Evolutionary conservation across 2,888 invertebrate species (phyloP).

Genomic region (Meloe dianella): DNA sequence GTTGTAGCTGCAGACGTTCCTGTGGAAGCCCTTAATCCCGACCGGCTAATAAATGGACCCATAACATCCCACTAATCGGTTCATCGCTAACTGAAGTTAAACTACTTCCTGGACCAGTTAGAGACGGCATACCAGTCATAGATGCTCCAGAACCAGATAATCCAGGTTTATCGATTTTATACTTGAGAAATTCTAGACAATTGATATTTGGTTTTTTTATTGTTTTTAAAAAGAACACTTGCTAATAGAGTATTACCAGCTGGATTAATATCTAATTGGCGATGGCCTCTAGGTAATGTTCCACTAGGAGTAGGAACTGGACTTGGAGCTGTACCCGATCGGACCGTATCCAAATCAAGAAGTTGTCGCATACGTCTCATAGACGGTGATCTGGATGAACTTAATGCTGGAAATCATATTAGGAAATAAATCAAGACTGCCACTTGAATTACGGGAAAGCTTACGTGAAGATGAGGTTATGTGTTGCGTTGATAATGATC

Average conservation of each 20-base stretch:
- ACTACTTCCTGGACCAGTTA: slow-evolving; percentile 45
- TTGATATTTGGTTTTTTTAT: background rate
- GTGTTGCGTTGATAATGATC: slow-evolving; percentile 77
- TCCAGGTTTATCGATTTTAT: slow-evolving; percentile 83
- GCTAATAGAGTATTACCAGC: slow-evolving; percentile 65
- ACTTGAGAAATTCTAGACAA: slow-evolving; percentile 81
- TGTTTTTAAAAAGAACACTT: background rate
- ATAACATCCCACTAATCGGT: slow-evolving; percentile 83
- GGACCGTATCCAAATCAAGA: slow-evolving; percentile 70
- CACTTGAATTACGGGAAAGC: background rate
- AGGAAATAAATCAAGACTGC: background rate
- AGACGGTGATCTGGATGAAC: slow-evolving; percentile 70
- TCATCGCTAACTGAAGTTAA: slow-evolving; percentile 61
- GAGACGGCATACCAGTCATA: slow-evolving; percentile 61
- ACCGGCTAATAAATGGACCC: slow-evolving; percentile 89
- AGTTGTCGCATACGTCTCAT: slow-evolving; percentile 82
- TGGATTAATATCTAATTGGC: slow-evolving; percentile 86
- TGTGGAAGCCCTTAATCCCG: slow-evolving; percentile 81
- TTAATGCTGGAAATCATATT: slow-evolving; percentile 48
- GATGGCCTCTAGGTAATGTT: slow-evolving; percentile 74
- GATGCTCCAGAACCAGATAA: slow-evolving; percentile 48
- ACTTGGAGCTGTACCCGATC: slow-evolving; percentile 67
- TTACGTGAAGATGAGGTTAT: slow-evolving; percentile 63
- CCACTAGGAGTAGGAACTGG: slow-evolving; percentile 81
- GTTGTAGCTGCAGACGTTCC: slow-evolving; percentile 75